Evolutionary conservation across 2,113 vertebrate species (phyloP).

Genomic region (Oophaga pumilio): DNA sequence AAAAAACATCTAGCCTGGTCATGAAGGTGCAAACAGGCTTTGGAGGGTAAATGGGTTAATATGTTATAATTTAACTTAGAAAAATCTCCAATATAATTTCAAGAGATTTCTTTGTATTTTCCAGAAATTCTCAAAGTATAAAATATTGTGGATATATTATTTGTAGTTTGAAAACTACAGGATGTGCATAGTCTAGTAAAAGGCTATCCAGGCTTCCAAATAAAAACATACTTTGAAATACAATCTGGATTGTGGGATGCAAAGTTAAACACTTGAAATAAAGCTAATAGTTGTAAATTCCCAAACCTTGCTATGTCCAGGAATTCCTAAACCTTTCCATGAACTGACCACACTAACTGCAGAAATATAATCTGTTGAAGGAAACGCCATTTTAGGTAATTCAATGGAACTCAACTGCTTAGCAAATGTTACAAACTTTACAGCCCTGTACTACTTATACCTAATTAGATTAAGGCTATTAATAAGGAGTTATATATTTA

Average conservation of each 20-base stretch:
- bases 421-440: background rate
- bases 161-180: slow-evolving; percentile 11
- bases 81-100: background rate
- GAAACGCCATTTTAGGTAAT: slow-evolving; percentile 57
- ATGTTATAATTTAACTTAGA: background rate
- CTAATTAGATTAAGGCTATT: background rate
- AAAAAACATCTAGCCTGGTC: no score
- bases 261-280: slow-evolving; percentile 35
- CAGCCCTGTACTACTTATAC: background rate
- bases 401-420: slow-evolving; percentile 46
- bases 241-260: slow-evolving; percentile 45
- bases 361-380: slow-evolving; percentile 27
- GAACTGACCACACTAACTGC: slow-evolving; percentile 54
- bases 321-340: slow-evolving; percentile 58
- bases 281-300: slow-evolving; percentile 52
- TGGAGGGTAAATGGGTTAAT: background rate
- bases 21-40: no score
- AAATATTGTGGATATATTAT: slow-evolving; percentile 8
- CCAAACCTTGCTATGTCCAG: slow-evolving; percentile 51
- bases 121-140: background rate
- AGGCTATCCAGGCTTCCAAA: slow-evolving; percentile 37
- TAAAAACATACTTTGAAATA: slow-evolving; percentile 52
- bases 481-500: background rate
- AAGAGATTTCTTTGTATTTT: background rate
- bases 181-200: slow-evolving; percentile 35